These are phyloP conservation scores for Chrysolina americana DNA, from an alignment of 2,888 invertebrate species.

Conservation along the genomic window DNA sequence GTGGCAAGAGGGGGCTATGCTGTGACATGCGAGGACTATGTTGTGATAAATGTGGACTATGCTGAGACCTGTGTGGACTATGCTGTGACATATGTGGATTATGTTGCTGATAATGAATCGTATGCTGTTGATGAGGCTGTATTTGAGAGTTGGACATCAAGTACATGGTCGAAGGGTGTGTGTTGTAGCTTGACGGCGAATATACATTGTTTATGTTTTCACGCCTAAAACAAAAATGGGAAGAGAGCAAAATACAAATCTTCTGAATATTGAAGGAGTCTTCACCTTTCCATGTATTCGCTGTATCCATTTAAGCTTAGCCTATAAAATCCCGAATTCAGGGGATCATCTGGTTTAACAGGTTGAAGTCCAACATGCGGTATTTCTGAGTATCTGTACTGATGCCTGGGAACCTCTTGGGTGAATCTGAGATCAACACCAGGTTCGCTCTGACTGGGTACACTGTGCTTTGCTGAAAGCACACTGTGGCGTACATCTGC, in stretches of 20 bases:
- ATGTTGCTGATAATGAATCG: constrained; percentile 41
- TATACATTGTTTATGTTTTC: constrained; percentile 49
- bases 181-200: constrained; percentile 34
- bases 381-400: constrained; percentile 61
- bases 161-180: constrained; percentile 22
- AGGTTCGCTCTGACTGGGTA: constrained; percentile 54
- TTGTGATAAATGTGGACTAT: constrained; percentile 44
- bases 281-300: constrained; percentile 65
- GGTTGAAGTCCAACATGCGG: constrained; percentile 54
- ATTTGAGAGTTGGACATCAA: constrained; percentile 38
- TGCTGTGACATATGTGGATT: constrained; percentile 42
- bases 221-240: constrained; percentile 45
- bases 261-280: background rate
- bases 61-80: constrained; percentile 48
- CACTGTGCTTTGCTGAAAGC: constrained; percentile 62
- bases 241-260: background rate
- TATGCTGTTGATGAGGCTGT: constrained; percentile 33
- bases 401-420: constrained; percentile 56
- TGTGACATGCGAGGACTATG: background rate
- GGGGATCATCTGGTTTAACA: constrained; percentile 61
- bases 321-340: constrained; percentile 62
- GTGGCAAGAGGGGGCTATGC: constrained; percentile 43
- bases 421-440: constrained; percentile 57
- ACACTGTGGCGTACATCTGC: constrained; percentile 64
- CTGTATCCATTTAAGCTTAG: constrained; percentile 65